Conservation (phyloP, 2,797 vertebrate genomes). For the Coregonus sp. region DNA sequence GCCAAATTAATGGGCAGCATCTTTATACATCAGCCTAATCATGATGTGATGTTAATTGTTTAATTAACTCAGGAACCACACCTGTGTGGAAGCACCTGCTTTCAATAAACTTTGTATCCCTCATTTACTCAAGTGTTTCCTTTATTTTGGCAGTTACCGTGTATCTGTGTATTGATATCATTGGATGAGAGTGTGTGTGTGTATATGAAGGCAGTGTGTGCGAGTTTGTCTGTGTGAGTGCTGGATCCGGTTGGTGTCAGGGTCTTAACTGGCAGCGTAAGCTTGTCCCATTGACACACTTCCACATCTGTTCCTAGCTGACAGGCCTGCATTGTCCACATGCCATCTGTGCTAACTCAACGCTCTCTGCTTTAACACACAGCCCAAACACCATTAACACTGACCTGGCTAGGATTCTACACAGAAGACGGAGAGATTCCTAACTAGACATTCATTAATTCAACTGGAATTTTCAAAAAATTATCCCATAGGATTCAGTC, state of each 20-base stretch:
- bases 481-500: neutral
- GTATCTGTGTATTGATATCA: too few species aligned
- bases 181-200: neutral
- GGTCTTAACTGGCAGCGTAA: conserved; percentile 37
- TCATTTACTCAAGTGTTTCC: too few species aligned
- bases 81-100: too few species aligned
- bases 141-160: too few species aligned
- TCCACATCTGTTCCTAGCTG: conserved; percentile 42
- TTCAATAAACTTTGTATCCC: too few species aligned
- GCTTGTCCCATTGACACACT: conserved; percentile 65
- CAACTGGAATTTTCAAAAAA: neutral
- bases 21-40: too few species aligned
- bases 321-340: conserved; percentile 44
- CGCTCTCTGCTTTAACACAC: neutral
- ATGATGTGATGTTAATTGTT: too few species aligned
- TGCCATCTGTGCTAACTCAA: conserved; percentile 51
- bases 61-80: too few species aligned
- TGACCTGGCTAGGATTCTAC: neutral
- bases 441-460: too few species aligned
- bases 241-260: conserved; percentile 16
- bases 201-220: neutral
- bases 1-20: too few species aligned
- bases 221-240: conserved; percentile 28
- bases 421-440: neutral
- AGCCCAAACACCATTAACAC: neutral